Evolutionary conservation across 2,797 vertebrate species (phyloP).

Genomic region (Pitangus sulphuratus): DNA sequence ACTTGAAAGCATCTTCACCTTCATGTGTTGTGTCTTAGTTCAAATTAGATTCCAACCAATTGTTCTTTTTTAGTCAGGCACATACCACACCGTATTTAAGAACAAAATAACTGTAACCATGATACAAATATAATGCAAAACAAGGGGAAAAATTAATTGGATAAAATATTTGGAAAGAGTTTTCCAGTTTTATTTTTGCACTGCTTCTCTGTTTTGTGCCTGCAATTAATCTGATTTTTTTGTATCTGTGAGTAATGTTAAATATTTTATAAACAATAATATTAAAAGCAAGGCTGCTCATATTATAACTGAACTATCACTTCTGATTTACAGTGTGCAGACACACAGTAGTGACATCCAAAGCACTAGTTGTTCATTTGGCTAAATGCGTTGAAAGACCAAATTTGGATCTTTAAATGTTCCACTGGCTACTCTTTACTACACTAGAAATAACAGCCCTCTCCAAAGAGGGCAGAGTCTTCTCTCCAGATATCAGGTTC

Average conservation of each 20-base stretch:
- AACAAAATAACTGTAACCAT: neutral
- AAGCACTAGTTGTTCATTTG: neutral
- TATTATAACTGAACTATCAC: neutral
- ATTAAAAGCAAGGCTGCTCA: neutral
- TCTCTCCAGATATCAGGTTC: neutral
- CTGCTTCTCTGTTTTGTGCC: neutral
- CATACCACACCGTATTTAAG: neutral
- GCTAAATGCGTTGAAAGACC: neutral
- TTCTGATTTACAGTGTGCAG: constrained; percentile 31
- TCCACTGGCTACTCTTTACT: neutral
- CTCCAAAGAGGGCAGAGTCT: neutral
- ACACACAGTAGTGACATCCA: constrained; percentile 2
- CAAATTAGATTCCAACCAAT: neutral
- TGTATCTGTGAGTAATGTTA: neutral
- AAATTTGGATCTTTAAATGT: constrained; percentile 11
- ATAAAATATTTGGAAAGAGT: neutral
- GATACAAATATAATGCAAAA: neutral
- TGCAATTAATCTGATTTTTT: neutral
- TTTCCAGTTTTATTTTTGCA: neutral
- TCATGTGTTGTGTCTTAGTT: neutral
- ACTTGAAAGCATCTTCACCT: neutral
- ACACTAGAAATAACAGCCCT: neutral
- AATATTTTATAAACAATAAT: constrained; percentile 9
- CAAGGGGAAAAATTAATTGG: neutral
- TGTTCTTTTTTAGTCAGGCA: neutral